Base-by-base conservation (phyloP, 92 coral and sea anemone species). In the Phymanthus crucifer region DNA sequence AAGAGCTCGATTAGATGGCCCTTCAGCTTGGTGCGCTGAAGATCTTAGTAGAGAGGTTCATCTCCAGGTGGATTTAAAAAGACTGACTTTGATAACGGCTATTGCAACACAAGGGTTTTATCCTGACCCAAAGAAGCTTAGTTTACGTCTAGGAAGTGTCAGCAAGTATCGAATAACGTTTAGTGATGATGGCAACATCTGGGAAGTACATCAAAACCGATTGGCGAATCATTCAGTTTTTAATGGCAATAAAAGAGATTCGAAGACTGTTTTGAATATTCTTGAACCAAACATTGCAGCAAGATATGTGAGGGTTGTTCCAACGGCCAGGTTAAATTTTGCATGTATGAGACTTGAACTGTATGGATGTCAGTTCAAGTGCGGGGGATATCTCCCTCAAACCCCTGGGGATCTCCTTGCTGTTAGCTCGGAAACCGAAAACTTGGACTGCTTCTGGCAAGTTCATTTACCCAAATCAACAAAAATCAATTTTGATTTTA, bases 381-480 rank as follows among this genome's bases (percentile, higher is more conserved):
- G 99, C 70, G 99, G 99, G 19, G 98, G 91, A 0, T 79, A 82
- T 5, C 75, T 93, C 12, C 85, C 94, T 8, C 81, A 75, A 29
- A 78, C 86, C 34, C 91, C 97, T 5, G 92, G 93, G 12, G 81
- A 80, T 40, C 77, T 95, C 21, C 72, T 83, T 4, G 87, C 94
- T 19, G 87, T 76, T 27, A 84, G 93, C 24, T 73, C 78, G 47
- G 82, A 86, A 23, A 35, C 74, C 1, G 85, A 83, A 58, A 92
- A 95, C 36, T 76, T 77, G 35, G 93, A 95, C 56, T 95, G 99
- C 76, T 77, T 95, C 36, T 95, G 99, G 99, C 90, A 83, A 43
- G 89, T 85, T 16, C 83, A 80, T 31, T 76, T 94, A 19, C 88
- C 93, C 29, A 85, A 84, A 78, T 88, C 90, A 4, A 84, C 77